Evolutionary conservation across 1,140 invertebrate genomes (phyloP).

Genomic region (Periplaneta americana): DNA sequence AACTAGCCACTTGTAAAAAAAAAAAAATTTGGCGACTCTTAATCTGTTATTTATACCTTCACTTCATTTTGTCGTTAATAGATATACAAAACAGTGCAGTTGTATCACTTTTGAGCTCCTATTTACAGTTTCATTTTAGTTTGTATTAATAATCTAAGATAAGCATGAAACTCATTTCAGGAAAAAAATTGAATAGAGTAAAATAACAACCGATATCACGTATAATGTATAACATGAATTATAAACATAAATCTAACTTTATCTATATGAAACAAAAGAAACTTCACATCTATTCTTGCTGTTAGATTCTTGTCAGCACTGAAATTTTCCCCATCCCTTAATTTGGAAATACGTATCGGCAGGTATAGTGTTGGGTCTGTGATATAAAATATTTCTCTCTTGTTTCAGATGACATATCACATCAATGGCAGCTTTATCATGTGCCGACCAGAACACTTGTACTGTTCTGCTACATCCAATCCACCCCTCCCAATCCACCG

Average conservation of each 20-base stretch:
- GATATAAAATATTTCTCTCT: background rate
- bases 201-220: background rate
- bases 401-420: background rate
- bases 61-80: no score
- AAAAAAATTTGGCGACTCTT: no score
- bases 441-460: no score
- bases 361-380: background rate
- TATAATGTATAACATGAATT: background rate
- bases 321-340: background rate
- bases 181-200: background rate
- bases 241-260: background rate
- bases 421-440: background rate
- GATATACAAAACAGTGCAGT: no score
- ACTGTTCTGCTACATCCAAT: background rate
- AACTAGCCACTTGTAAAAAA: no score
- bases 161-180: background rate
- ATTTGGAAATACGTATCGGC: background rate
- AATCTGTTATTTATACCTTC: no score
- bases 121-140: background rate
- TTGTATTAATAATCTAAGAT: background rate
- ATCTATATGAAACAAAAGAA: background rate
- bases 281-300: background rate
- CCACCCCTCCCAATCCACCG: no score
- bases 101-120: no score
- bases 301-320: background rate